A percentile compares a stretch with the other conserved stretches of the same genome.
phyloP scores from a whole-genome alignment of 1,140 invertebrate genomes.

The Zophobas morio region DNA sequence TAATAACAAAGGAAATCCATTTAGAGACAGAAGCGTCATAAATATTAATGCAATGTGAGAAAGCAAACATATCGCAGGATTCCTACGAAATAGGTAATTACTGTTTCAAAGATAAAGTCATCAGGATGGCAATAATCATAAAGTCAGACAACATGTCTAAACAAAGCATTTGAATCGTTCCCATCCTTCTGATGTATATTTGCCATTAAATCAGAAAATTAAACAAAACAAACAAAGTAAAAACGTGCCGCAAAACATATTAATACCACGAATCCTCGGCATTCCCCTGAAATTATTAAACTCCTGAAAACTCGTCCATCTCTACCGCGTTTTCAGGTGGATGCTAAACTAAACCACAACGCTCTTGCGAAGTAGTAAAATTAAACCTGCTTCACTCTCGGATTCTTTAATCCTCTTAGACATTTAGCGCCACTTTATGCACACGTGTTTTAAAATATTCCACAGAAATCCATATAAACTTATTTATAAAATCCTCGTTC shows the following conservation, averaged over 20 bases:
- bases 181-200: constrained; percentile 35
- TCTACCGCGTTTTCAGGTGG: constrained; percentile 14
- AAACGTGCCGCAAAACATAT: constrained; percentile 30
- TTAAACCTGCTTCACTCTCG: constrained; percentile 16
- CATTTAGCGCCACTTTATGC: background rate
- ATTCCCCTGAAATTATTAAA: constrained; percentile 30
- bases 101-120: constrained; percentile 32
- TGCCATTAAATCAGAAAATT: constrained; percentile 41
- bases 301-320: constrained; percentile 7
- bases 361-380: constrained; percentile 6
- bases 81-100: constrained; percentile 35
- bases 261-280: constrained; percentile 24
- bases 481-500: too few relatives aligned
- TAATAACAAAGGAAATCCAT: constrained; percentile 18
- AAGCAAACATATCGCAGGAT: constrained; percentile 35
- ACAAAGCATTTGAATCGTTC: constrained; percentile 24
- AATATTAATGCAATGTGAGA: constrained; percentile 31
- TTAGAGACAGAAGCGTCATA: constrained; percentile 3
- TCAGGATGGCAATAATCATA: constrained; percentile 39
- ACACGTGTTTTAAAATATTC: background rate
- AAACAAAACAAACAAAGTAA: constrained; percentile 34
- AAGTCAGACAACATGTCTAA: constrained; percentile 26
- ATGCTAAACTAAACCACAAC: constrained; percentile 23
- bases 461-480: background rate
- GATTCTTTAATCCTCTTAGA: constrained; percentile 39